Conservation (phyloP, 2,888 invertebrate species). For the Tetragnatha montana region DNA sequence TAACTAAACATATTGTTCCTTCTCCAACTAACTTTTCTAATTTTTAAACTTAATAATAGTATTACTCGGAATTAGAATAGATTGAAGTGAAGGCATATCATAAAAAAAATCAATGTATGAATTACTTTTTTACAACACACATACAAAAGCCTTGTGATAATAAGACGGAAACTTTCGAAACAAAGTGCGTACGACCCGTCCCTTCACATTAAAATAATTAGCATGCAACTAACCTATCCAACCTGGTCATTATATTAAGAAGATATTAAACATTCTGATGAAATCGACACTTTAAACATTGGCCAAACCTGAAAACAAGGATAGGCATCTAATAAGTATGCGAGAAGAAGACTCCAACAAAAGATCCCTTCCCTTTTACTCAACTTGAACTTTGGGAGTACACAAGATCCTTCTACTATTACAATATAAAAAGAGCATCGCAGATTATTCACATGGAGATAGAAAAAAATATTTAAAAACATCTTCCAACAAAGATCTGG, state of each 20-base stretch:
- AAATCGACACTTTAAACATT: background rate
- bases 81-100: too few species aligned
- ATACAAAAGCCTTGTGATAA: too few species aligned
- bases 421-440: background rate
- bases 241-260: background rate
- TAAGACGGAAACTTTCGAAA: too few species aligned
- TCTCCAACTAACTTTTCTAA: too few species aligned
- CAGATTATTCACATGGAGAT: constrained; percentile 2
- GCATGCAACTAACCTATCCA: background rate
- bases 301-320: background rate
- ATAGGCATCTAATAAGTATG: background rate
- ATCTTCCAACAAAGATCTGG: constrained; percentile 36
- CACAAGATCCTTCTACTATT: constrained; percentile 17
- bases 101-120: too few species aligned
- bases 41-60: too few species aligned
- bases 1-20: too few species aligned
- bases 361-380: background rate
- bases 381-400: constrained; percentile 22
- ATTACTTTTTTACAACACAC: too few species aligned
- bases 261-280: background rate
- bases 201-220: background rate
- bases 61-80: too few species aligned
- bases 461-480: background rate
- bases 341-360: constrained; percentile 10
- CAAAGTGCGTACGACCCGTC: background rate